Conservation (phyloP, 2,888 invertebrate species). For the Trimorus sp. region DNA sequence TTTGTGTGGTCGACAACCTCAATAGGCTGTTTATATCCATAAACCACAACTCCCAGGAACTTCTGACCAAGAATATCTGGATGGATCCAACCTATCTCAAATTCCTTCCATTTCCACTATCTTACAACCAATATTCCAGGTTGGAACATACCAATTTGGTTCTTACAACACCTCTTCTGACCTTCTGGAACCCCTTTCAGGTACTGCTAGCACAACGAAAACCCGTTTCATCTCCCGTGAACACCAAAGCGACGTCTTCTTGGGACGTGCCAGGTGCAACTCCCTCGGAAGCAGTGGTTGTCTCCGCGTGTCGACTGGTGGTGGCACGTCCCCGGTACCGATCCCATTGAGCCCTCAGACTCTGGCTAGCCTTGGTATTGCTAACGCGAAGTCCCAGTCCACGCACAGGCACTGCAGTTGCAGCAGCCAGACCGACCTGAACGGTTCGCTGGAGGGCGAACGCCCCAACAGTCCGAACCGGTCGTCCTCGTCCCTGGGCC, state of each 20-base stretch:
- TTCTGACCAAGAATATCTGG: too few relatives aligned
- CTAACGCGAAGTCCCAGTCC: conserved; percentile 82
- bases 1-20: too few relatives aligned
- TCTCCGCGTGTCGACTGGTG: conserved; percentile 61
- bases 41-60: too few relatives aligned
- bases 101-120: too few relatives aligned
- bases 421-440: conserved; percentile 87
- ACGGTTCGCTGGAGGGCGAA: conserved; percentile 82
- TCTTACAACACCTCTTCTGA: background rate
- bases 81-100: too few relatives aligned
- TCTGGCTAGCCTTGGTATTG: conserved; percentile 85
- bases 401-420: conserved; percentile 85
- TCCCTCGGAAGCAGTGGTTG: conserved; percentile 83
- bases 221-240: conserved; percentile 69
- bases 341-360: conserved; percentile 85
- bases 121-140: too few relatives aligned
- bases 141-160: too few relatives aligned
- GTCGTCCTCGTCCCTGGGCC: conserved; percentile 76
- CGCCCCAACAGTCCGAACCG: conserved; percentile 76
- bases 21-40: too few relatives aligned
- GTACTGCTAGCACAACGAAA: conserved; percentile 71
- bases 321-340: conserved; percentile 74
- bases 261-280: conserved; percentile 84
- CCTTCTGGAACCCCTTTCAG: conserved; percentile 49
- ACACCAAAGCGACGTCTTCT: conserved; percentile 59